Evolutionary conservation across 2,797 vertebrate species (phyloP), one percentile per base, ranked within the genome.

Genomic region (Microctenopoma stevenorrisi): DNA sequence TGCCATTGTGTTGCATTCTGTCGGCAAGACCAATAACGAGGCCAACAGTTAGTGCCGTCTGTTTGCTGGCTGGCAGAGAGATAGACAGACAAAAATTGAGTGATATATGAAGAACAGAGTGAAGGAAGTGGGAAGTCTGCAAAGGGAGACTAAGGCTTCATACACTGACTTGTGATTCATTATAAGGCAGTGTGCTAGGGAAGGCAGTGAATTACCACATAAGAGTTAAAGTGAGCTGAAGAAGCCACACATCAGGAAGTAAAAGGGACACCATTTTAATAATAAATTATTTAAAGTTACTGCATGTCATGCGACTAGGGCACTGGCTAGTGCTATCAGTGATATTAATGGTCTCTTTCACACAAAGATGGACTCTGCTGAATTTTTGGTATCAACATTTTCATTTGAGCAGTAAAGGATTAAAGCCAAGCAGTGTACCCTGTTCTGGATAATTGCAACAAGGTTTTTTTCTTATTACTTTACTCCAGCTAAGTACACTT

Each of bases 361-460:
- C 50, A 64, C 74, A 53, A 8, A 68, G n/a, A 78, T 37, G 37
- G 43, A 59, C 69, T 70, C 44, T 89, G 92, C 91, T 91, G 93
- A 92, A 91, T 88, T 83, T 90, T 90, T 72, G 83, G 79, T 93
- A 90, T 93, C 87, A 82, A 76, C 87, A 86, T 92, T 94, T 95
- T 95, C 95, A 95, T 95, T 94, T 94, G 92, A 93, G 86, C 89
- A 91, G 91, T 88, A 73, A 72, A 86, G 79, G 83, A 92, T 90
- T 90, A 89, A 88, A 90, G 85, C 83, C 49, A 79, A 86, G 65
- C 74, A 61, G 68, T 69, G 79, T 70, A 81, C 44, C 90, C 78
- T 75, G 51, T 50, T 18, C 64, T 73, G 67, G 67, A 82, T 83
- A 91, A 84, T 89, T 91, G 83, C 74, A 75, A 76, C 72, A 78